Conservation (phyloP, 2,797 vertebrate genomes). For the Rhodeus uyekii region DNA sequence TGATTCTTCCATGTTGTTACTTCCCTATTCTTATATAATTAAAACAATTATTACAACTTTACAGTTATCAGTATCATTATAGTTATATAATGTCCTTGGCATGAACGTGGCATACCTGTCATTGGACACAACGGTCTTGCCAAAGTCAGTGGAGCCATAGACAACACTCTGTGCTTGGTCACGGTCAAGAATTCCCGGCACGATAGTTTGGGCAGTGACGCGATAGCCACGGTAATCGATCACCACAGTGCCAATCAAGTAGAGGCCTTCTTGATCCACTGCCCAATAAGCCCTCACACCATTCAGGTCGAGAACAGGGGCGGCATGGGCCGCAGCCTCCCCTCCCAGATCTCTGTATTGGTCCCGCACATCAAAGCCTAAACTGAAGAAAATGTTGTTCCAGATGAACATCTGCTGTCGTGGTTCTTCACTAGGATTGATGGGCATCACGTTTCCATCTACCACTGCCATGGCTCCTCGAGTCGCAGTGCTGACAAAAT, state of each 20-base stretch:
- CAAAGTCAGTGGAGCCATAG: slow-evolving; percentile 94
- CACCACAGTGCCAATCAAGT: slow-evolving; percentile 88
- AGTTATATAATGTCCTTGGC: too few relatives aligned
- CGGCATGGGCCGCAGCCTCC: slow-evolving; percentile 87
- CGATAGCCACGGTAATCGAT: slow-evolving; percentile 93
- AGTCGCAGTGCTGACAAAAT: slow-evolving; percentile 89
- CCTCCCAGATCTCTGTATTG: slow-evolving; percentile 91
- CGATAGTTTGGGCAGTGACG: slow-evolving; percentile 90
- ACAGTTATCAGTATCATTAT: not conserved
- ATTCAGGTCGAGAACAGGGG: slow-evolving; percentile 89
- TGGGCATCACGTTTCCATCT: slow-evolving; percentile 92
- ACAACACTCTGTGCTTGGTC: slow-evolving; percentile 92
- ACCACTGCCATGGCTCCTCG: slow-evolving; percentile 89
- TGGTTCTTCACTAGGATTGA: slow-evolving; percentile 91
- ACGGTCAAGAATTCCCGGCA: slow-evolving; percentile 92
- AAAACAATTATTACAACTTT: not conserved
- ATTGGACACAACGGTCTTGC: slow-evolving; percentile 81
- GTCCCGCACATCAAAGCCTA: slow-evolving; percentile 90
- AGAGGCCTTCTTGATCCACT: slow-evolving; percentile 86
- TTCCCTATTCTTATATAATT: not conserved
- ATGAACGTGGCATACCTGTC: slow-evolving; percentile 39
- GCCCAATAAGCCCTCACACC: slow-evolving; percentile 88
- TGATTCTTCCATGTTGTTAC: not conserved
- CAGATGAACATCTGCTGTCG: slow-evolving; percentile 97
- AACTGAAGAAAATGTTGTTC: slow-evolving; percentile 97